A percentile compares a stretch with the other conserved stretches of the same genome.
These are phyloP conservation scores for Caenorhabditis parvicauda DNA, from an alignment of 2,888 invertebrate genomes.

Conservation along the genomic window DNA sequence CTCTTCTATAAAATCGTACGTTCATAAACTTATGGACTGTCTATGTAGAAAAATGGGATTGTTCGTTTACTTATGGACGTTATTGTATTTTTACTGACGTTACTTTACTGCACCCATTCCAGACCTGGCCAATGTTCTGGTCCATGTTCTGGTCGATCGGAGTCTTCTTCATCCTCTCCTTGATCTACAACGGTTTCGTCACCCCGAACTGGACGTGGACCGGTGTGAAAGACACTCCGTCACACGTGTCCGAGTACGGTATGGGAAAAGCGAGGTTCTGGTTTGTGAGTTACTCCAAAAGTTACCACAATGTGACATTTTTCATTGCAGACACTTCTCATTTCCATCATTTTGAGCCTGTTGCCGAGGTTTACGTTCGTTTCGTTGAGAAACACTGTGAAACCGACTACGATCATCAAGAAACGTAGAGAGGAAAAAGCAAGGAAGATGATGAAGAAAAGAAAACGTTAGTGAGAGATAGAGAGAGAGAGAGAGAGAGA, in stretches of 20 bases:
- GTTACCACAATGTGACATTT: too few relatives aligned
- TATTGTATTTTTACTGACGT: neutral
- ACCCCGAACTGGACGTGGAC: slow-evolving; percentile 73
- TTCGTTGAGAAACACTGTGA: slow-evolving; percentile 14
- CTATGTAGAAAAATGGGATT: neutral
- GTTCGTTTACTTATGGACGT: too few relatives aligned
- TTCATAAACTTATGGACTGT: neutral
- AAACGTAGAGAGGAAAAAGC: too few relatives aligned
- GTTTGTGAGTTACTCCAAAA: neutral
- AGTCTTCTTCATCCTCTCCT: slow-evolving; percentile 79
- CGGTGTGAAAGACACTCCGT: slow-evolving; percentile 73
- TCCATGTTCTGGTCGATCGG: slow-evolving; percentile 78
- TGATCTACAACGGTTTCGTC: slow-evolving; percentile 77
- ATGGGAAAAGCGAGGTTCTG: slow-evolving; percentile 71
- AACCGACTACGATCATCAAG: slow-evolving; percentile 15
- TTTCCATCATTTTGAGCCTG: slow-evolving; percentile 16
- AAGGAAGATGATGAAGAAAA: neutral
- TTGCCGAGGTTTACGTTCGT: slow-evolving; percentile 18
- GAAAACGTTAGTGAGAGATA: neutral
- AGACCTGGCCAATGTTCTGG: slow-evolving; percentile 82
- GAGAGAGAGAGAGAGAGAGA: neutral
- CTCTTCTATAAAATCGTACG: too few relatives aligned
- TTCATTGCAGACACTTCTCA: slow-evolving; percentile 10
- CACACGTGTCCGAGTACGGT: too few relatives aligned
- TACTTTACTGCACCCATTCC: slow-evolving; percentile 63